Evolutionary conservation across 1,140 invertebrate species (phyloP).

Genomic region (Ladona fulva): DNA sequence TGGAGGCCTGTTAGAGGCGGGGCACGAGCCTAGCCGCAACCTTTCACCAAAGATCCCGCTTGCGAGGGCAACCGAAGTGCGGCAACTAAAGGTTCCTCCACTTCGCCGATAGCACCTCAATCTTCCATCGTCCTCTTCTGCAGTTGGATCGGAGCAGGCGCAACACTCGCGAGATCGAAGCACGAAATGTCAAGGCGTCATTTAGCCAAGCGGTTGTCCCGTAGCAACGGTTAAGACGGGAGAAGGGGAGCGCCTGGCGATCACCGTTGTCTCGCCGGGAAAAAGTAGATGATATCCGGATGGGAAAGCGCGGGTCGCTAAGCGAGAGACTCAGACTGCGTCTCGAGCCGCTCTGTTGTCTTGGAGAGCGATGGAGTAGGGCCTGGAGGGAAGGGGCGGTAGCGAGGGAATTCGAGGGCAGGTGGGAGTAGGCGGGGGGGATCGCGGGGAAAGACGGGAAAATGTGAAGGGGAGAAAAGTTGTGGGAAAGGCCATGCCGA

Average conservation of each 20-base stretch:
- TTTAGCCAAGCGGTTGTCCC: background rate
- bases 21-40: background rate
- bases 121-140: background rate
- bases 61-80: too few species aligned
- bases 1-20: too few species aligned
- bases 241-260: background rate
- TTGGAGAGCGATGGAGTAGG: background rate
- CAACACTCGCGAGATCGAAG: background rate
- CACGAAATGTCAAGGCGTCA: background rate
- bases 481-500: too few species aligned
- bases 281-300: background rate
- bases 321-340: background rate
- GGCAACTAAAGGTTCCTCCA: too few species aligned
- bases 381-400: background rate
- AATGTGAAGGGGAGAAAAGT: too few species aligned
- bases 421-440: background rate
- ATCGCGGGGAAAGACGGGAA: background rate
- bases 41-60: background rate
- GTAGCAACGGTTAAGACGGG: background rate
- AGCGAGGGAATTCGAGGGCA: background rate
- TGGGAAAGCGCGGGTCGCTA: background rate
- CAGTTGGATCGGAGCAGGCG: background rate
- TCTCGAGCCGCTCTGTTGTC: background rate
- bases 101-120: background rate
- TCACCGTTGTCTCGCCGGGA: background rate